phyloP scores from a whole-genome alignment of 2,888 invertebrate species.

The Diarsia mendica region DNA sequence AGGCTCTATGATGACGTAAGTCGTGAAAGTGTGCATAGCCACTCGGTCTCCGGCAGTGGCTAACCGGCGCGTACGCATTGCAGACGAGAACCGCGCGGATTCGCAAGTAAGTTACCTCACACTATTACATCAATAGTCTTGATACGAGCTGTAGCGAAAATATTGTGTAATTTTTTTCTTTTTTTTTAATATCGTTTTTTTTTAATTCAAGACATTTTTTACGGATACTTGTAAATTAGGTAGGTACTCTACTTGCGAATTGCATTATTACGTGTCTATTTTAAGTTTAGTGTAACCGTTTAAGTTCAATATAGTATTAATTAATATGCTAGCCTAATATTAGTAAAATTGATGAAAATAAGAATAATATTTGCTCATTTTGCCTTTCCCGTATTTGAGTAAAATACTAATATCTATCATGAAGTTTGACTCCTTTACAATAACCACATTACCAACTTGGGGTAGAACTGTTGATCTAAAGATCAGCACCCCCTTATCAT shows the following conservation, averaged over 20 bases:
- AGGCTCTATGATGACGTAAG: constrained; percentile 86
- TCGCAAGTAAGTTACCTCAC: constrained; percentile 68
- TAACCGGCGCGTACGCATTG: constrained; percentile 68
- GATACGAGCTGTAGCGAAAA: neutral
- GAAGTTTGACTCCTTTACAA: neutral
- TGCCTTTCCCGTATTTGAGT: neutral
- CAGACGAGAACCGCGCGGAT: constrained; percentile 63
- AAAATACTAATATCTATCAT: neutral
- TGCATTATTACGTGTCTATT: neutral
- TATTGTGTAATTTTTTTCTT: too few species aligned
- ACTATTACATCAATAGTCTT: constrained; percentile 38
- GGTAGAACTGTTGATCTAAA: neutral
- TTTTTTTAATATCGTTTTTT: too few species aligned
- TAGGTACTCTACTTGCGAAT: neutral
- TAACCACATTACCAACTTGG: neutral
- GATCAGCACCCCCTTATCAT: neutral
- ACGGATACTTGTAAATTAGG: neutral
- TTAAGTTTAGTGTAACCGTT: neutral
- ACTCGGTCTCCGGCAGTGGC: constrained; percentile 65
- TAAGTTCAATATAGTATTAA: neutral
- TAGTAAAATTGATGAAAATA: neutral
- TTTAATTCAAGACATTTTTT: neutral
- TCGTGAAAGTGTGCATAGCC: constrained; percentile 82
- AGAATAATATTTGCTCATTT: neutral
- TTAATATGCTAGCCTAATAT: neutral